Evolutionary conservation across 2,888 invertebrate genomes (phyloP).

Genomic region (Gari tellinella): DNA sequence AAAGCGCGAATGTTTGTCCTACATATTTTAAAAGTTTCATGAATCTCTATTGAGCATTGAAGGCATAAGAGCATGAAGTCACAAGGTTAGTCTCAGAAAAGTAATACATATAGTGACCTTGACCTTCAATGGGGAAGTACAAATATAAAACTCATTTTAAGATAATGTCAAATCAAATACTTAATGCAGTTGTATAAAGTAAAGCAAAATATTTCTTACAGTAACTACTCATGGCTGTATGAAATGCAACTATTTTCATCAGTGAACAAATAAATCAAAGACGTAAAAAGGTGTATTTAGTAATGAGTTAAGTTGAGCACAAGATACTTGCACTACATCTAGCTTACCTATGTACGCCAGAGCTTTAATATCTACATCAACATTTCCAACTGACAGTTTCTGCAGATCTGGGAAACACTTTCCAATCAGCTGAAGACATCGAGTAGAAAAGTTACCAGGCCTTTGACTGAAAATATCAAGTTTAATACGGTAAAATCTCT

Average conservation of each 20-base stretch:
- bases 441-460: constrained; percentile 73
- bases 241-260: too few relatives aligned
- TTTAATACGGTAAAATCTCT: too few relatives aligned
- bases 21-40: too few relatives aligned
- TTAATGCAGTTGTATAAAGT: not conserved
- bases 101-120: too few relatives aligned
- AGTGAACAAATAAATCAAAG: too few relatives aligned
- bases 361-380: constrained; percentile 73
- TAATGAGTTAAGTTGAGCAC: not conserved
- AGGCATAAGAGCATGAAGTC: too few relatives aligned
- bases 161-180: too few relatives aligned
- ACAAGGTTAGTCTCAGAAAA: too few relatives aligned
- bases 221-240: too few relatives aligned
- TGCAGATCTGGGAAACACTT: constrained; percentile 78
- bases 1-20: too few relatives aligned
- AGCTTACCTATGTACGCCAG: constrained; percentile 75
- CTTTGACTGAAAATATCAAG: constrained; percentile 62
- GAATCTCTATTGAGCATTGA: too few relatives aligned
- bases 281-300: not conserved
- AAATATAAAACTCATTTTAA: not conserved
- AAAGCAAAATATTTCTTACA: too few relatives aligned
- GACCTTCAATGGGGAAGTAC: not conserved
- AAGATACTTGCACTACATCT: not conserved
- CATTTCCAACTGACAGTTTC: constrained; percentile 77
- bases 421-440: constrained; percentile 76